Evolutionary conservation across 2,113 vertebrate species (phyloP).

Genomic region (Neomonachus schauinslandi): DNA sequence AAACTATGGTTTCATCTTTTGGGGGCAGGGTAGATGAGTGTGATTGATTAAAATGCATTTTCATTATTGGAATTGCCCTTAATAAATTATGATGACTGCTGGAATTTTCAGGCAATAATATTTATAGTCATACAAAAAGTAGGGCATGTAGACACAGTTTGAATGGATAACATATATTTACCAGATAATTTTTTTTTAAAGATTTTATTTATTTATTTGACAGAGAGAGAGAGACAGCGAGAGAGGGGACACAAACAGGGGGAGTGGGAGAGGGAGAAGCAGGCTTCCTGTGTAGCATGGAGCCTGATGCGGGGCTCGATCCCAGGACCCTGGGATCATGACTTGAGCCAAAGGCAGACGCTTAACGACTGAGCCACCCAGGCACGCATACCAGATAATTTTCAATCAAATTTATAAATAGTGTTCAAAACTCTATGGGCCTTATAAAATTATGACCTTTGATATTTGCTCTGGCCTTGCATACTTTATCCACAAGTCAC

Average conservation of each 20-base stretch:
- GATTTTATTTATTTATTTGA: too few relatives aligned
- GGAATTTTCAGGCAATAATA: not conserved
- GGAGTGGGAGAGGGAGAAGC: too few relatives aligned
- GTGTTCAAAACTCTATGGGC: constrained; percentile 6
- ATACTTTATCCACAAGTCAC: not conserved
- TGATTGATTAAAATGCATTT: constrained; percentile 25
- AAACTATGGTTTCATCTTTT: constrained; percentile 1
- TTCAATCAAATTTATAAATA: constrained; percentile 5
- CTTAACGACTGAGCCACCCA: too few relatives aligned
- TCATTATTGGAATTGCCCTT: not conserved
- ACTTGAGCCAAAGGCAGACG: too few relatives aligned
- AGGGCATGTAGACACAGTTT: not conserved
- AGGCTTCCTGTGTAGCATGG: too few relatives aligned
- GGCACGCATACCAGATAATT: not conserved
- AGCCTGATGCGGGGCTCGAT: too few relatives aligned
- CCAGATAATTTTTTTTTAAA: not conserved
- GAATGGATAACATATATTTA: not conserved
- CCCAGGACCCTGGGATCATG: too few relatives aligned
- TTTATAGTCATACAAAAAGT: constrained; percentile 26
- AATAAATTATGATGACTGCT: not conserved
- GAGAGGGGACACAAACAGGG: too few relatives aligned
- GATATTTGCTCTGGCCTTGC: not conserved
- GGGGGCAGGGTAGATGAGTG: not conserved
- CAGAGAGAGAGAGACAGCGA: too few relatives aligned
- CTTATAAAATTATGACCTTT: constrained; percentile 20